Base-by-base conservation (phyloP, 2,888 invertebrate genomes). In the Ptilodon capucinus region DNA sequence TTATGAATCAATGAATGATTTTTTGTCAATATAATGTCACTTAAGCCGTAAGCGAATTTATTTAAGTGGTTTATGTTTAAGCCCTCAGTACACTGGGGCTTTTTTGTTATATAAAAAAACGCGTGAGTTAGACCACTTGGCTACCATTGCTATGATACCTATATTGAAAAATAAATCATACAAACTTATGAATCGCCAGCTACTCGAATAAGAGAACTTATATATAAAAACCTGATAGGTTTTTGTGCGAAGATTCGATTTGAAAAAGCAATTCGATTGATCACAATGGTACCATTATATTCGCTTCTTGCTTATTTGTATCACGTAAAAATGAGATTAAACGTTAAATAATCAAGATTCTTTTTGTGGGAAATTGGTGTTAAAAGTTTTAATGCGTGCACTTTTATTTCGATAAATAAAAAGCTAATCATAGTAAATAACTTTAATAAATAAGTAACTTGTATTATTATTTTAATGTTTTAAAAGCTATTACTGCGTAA, bases 171-270 rank as follows among this genome's bases (percentile, higher is more conserved):
- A 8, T 28, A n/a, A 28, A 28, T 7, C 14, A 32, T 32, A 14
- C 7, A 32, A 32, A 17, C 9, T 18, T 17, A 8, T 35, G 35
- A 17, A 17, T 35, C 9, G 14, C 35, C 17, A 35, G 9, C 9
- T 18, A 35, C 2, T 32, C 9, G 17, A 16, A 16, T 17, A 32
- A 32, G 32, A 32, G 13, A 25, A 13, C 5, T 35, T 17, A 17
- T 35, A 8, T 16, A 35, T 35, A 35, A 35, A 17, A 17, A 35
- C 9, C 17, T 32, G 14, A 17, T 6, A 1, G 17, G 9, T 35
- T 35, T 35, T 35, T 35, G 35, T 35, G 35, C 16, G 35, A 35
- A 35, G 35, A 35, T 18, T 35, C 35, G 35, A 35, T 35, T 35
- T 18, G n/a, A 35, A 35, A 35, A 35, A 17, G 35, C 35, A 35